These are phyloP conservation scores for Sinentomon sp. DNA, from an alignment of 2,888 invertebrate species.

Conservation along the genomic window DNA sequence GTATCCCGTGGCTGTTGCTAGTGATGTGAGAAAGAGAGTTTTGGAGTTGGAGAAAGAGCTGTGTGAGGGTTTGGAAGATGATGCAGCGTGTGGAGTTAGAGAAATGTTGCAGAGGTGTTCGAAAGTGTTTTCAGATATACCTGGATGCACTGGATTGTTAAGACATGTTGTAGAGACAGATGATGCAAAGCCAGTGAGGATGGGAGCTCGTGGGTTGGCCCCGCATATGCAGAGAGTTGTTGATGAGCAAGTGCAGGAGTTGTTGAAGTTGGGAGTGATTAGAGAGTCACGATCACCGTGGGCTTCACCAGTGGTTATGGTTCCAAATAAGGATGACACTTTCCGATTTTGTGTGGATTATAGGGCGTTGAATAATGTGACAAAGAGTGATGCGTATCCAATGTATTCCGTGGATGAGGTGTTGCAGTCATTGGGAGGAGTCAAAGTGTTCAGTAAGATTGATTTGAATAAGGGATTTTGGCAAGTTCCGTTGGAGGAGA, in stretches of 20 bases:
- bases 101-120: too few relatives aligned
- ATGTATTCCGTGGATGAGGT: too few relatives aligned
- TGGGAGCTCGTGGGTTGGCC: not conserved
- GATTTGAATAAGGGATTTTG: too few relatives aligned
- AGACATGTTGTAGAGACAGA: not conserved
- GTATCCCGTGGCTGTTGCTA: too few relatives aligned
- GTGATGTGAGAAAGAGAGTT: too few relatives aligned
- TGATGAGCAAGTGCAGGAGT: not conserved
- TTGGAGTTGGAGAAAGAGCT: too few relatives aligned
- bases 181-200: not conserved
- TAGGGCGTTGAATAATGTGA: not conserved
- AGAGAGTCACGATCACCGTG: conserved; percentile 1
- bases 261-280: conserved; percentile 2
- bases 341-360: conserved; percentile 4
- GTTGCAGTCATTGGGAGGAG: too few relatives aligned
- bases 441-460: too few relatives aligned
- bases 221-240: not conserved
- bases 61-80: too few relatives aligned
- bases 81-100: too few relatives aligned
- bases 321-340: conserved; percentile 7
- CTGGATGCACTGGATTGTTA: too few relatives aligned
- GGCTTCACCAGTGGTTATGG: conserved; percentile 2
- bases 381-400: conserved; percentile 1
- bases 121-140: too few relatives aligned
- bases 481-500: conserved; percentile 4